Conservation (phyloP, 2,113 vertebrate genomes). For the Motacilla tschutschensis region DNA sequence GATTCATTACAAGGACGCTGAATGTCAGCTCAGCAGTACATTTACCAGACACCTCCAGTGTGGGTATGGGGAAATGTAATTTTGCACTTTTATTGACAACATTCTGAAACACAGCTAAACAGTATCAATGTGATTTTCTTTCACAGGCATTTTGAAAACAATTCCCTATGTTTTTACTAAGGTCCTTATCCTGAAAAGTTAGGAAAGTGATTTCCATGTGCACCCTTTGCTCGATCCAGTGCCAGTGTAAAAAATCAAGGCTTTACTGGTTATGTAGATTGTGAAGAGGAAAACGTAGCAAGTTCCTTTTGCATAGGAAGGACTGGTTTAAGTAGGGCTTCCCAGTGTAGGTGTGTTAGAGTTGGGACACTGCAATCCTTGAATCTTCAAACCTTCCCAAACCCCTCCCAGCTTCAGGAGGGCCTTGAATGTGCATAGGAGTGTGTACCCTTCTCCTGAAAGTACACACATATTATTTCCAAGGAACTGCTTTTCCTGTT, state of each 20-base stretch:
- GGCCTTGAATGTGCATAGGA: background rate
- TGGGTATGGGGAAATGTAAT: background rate
- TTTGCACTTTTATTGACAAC: background rate
- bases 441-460: background rate
- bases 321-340: background rate
- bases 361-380: background rate
- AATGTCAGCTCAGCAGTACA: constrained; percentile 6
- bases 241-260: background rate
- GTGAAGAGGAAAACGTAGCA: background rate
- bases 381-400: background rate
- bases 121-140: background rate
- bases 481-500: background rate
- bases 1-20: background rate
- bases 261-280: background rate
- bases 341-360: background rate
- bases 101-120: background rate
- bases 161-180: background rate
- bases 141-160: background rate
- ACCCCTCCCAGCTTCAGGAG: background rate
- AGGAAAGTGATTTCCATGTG: background rate
- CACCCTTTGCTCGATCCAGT: background rate
- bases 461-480: background rate
- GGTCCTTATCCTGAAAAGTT: background rate
- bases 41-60: background rate
- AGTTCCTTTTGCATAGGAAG: background rate